A percentile compares a stretch with the other conserved stretches of the same genome.
phyloP scores from a whole-genome alignment of 2,113 vertebrate genomes.

The Gobio gobio region DNA sequence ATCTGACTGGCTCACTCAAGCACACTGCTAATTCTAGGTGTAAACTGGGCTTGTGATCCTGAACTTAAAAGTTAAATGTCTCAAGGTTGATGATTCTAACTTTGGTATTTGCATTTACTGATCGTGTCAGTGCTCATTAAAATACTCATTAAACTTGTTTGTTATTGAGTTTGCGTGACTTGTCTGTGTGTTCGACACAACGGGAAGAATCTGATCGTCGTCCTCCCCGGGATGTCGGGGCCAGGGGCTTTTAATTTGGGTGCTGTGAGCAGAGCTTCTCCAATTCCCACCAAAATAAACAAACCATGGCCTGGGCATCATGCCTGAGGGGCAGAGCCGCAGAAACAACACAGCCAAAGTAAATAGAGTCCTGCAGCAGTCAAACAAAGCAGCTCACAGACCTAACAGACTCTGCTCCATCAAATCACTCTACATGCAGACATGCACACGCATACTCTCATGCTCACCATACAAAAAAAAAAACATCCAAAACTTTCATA shows the following conservation, averaged over 20 bases:
- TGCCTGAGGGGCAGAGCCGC: slow-evolving; percentile 43
- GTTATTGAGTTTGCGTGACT: slow-evolving; percentile 12
- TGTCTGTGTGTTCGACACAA: slow-evolving; percentile 16
- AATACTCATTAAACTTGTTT: slow-evolving; percentile 20
- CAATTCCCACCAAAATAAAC: slow-evolving; percentile 52
- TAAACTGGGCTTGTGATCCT: neutral
- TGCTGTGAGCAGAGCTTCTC: slow-evolving; percentile 20
- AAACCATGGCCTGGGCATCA: slow-evolving; percentile 42
- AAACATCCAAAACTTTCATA: neutral
- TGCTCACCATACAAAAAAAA: neutral
- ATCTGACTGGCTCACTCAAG: neutral
- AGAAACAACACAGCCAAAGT: slow-evolving; percentile 49
- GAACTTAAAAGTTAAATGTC: neutral
- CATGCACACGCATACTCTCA: neutral
- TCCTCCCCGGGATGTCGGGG: slow-evolving; percentile 23
- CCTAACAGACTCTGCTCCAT: slow-evolving; percentile 38
- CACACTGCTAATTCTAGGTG: neutral
- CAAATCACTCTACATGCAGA: slow-evolving; percentile 5
- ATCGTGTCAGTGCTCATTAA: slow-evolving; percentile 19
- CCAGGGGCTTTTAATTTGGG: slow-evolving; percentile 47
- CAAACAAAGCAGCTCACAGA: slow-evolving; percentile 45
- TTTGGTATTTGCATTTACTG: neutral
- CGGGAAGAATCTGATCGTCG: neutral
- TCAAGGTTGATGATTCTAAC: neutral
- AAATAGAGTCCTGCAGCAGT: slow-evolving; percentile 50